Evolutionary conservation across 92 coral and sea anemone genomes (phyloP).

Genomic region (Montipora capitata): DNA sequence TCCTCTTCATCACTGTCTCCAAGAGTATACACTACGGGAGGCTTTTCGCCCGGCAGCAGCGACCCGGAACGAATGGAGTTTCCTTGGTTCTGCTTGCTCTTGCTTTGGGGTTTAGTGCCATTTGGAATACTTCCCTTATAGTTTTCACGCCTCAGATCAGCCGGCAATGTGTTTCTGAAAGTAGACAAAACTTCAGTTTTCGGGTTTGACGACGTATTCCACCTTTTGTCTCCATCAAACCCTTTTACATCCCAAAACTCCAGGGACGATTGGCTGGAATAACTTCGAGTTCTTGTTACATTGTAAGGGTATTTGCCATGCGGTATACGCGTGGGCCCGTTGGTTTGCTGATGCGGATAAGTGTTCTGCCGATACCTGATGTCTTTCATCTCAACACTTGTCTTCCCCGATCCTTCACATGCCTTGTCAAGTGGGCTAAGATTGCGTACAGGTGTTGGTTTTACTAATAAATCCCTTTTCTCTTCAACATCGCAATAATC

Average conservation of each 20-base stretch:
- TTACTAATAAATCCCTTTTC: not conserved
- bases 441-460: conserved; percentile 17
- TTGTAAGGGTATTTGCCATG: conserved; percentile 43
- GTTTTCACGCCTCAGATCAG: conserved; percentile 12
- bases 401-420: not conserved
- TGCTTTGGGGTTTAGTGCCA: conserved; percentile 42
- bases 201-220: not conserved
- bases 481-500: conserved; percentile 27
- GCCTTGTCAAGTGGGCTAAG: not conserved
- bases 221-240: not conserved
- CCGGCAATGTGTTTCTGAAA: conserved; percentile 10
- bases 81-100: not conserved
- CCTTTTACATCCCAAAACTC: conserved; percentile 50
- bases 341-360: conserved; percentile 75
- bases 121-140: conserved; percentile 15
- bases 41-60: conserved; percentile 61
- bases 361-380: conserved; percentile 57
- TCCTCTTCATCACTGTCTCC: conserved; percentile 36
- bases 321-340: conserved; percentile 37
- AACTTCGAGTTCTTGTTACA: not conserved
- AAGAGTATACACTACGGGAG: conserved; percentile 40
- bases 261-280: conserved; percentile 47
- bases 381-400: not conserved
- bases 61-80: conserved; percentile 41
- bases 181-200: conserved; percentile 20